Evolutionary conservation across 2,113 vertebrate species (phyloP).

Genomic region (Ctenomys sociabilis): DNA sequence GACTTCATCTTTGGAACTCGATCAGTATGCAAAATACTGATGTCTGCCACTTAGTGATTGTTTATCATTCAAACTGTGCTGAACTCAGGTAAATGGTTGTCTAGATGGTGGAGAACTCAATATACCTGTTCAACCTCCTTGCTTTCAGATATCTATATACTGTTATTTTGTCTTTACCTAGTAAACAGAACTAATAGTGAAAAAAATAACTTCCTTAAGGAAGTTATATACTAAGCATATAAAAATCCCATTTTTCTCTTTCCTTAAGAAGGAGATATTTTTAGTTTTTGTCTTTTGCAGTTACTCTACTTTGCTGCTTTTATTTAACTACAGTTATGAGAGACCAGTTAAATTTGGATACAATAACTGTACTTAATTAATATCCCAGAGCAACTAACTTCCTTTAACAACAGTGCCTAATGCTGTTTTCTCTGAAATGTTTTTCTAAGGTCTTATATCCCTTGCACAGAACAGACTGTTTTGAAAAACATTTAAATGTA

Average conservation of each 20-base stretch:
- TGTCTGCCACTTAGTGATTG: constrained; percentile 8
- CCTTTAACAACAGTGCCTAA: constrained; percentile 60
- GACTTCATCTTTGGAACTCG: neutral
- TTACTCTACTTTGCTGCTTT: constrained; percentile 51
- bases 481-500: constrained; percentile 58
- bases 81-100: neutral
- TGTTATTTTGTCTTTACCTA: constrained; percentile 49
- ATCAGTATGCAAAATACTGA: neutral
- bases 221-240: neutral
- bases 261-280: constrained; percentile 43
- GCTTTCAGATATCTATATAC: constrained; percentile 35
- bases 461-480: constrained; percentile 58
- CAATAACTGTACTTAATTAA: constrained; percentile 70
- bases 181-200: constrained; percentile 49
- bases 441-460: constrained; percentile 24
- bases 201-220: constrained; percentile 39
- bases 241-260: constrained; percentile 17
- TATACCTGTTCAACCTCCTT: constrained; percentile 24
- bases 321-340: constrained; percentile 15
- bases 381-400: constrained; percentile 56
- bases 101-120: constrained; percentile 32
- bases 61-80: constrained; percentile 39
- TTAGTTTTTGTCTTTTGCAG: neutral
- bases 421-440: constrained; percentile 22
- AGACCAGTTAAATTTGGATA: constrained; percentile 44